Evolutionary conservation across 2,797 vertebrate genomes (phyloP), one percentile per base, ranked within the genome.

Genomic region (Agapornis canus): DNA sequence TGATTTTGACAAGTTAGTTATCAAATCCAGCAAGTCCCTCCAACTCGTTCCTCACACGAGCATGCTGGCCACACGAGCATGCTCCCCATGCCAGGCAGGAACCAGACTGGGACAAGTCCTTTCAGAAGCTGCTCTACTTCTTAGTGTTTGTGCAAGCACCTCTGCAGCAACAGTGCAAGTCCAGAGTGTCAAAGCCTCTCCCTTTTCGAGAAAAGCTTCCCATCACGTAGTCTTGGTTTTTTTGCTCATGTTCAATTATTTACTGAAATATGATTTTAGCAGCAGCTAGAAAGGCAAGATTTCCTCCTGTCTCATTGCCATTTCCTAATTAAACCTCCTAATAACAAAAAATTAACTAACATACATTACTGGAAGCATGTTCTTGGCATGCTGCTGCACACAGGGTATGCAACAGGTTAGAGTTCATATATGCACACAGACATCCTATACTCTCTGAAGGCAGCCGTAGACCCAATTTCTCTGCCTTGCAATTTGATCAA

Each of bases 301-400:
- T 88, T 87, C 82, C 68, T 92, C 63, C 70, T 35, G 65, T 69
- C 42, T 82, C 77, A 47, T 26, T 56, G 87, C 25, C 49, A 52
- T 68, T 78, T 72, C 12, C 85, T 82, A 94, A 93, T 83, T 75
- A 96, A 92, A 72, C 49, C 63, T 76, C 68, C 35, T 60, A 73
- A 83, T 1, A 14, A 70, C 52, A 85, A 84, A 78, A 91, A 83
- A 22, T 70, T 63, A 35, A 52, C 45, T 77, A 89, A 64, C 47
- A 75, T 42, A 31, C 35, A 71, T 69, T 2, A 87, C 1, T 42
- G 47, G 52, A 93, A 92, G 60, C 23, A 31, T 1, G 12, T 2
- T 72, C 31, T 52, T 25, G 45, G 48, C 20, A 49, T 5, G 3
- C 48, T 56, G 72, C 73, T 5, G 29, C 59, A 86, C 43, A 71